Evolutionary conservation across 2,113 vertebrate species (phyloP).

Genomic region (Panthera uncia): DNA sequence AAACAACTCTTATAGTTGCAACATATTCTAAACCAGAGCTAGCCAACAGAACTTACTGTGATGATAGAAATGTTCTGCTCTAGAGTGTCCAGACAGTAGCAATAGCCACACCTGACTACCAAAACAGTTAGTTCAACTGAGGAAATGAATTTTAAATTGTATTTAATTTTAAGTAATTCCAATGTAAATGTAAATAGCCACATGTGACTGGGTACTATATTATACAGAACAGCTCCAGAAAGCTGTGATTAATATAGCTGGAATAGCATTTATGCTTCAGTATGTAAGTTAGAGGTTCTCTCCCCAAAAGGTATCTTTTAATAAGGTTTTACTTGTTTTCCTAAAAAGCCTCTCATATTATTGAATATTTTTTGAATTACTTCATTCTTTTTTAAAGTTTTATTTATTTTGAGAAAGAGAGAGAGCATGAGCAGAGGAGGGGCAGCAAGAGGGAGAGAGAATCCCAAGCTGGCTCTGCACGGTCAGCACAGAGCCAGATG

Average conservation of each 20-base stretch:
- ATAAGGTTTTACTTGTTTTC: not conserved
- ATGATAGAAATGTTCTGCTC: not conserved
- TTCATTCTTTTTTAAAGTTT: not conserved
- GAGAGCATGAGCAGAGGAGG: too few relatives aligned
- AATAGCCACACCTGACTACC: not conserved
- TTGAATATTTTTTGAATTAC: not conserved
- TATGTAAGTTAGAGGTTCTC: not conserved
- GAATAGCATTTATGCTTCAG: not conserved
- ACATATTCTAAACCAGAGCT: not conserved
- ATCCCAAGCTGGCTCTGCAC: too few relatives aligned
- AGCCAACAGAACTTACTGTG: not conserved
- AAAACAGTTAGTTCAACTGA: not conserved
- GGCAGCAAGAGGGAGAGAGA: too few relatives aligned
- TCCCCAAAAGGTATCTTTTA: not conserved
- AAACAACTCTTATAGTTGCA: not conserved
- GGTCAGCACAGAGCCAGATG: too few relatives aligned
- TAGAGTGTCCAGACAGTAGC: not conserved
- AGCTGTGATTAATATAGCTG: not conserved
- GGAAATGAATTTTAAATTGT: not conserved
- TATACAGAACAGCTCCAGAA: not conserved
- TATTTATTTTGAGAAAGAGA: too few relatives aligned
- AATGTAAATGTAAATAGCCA: not conserved
- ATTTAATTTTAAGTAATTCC: not conserved
- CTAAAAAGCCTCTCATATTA: not conserved
- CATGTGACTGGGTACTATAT: not conserved